Conservation (phyloP, 2,797 vertebrate species). For the Argentina silus region DNA sequence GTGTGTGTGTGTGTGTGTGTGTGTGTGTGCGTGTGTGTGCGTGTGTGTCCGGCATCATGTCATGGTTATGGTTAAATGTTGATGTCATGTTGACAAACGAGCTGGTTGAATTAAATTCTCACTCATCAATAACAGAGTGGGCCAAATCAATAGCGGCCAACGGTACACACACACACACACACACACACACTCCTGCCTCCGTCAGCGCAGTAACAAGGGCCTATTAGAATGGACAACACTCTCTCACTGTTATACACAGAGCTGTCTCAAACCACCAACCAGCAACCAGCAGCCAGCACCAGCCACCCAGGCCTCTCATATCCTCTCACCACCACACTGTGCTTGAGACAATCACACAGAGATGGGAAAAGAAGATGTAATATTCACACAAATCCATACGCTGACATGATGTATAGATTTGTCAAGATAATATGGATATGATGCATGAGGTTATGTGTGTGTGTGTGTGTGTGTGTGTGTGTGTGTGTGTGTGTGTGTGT, state of each 20-base stretch:
- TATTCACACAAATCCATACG: slow-evolving; percentile 66
- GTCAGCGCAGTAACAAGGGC: slow-evolving; percentile 72
- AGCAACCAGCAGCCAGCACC: neutral
- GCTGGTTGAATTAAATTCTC: slow-evolving; percentile 80
- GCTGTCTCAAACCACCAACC: slow-evolving; percentile 36
- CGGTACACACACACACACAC: too few relatives aligned
- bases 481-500: slow-evolving; percentile 7
- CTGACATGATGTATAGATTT: slow-evolving; percentile 77
- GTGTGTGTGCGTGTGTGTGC: slow-evolving; percentile 42
- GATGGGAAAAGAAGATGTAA: slow-evolving; percentile 49
- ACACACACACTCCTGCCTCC: slow-evolving; percentile 65
- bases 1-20: slow-evolving; percentile 9
- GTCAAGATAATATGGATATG: slow-evolving; percentile 76
- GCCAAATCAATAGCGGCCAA: slow-evolving; percentile 77
- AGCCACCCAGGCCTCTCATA: slow-evolving; percentile 51
- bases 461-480: slow-evolving; percentile 29
- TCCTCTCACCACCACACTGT: slow-evolving; percentile 48
- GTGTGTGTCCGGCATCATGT: slow-evolving; percentile 38
- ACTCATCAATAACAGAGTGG: slow-evolving; percentile 79
- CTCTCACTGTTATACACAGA: slow-evolving; percentile 55
- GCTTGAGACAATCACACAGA: slow-evolving; percentile 41
- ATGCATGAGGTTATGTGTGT: slow-evolving; percentile 70
- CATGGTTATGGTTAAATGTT: slow-evolving; percentile 72
- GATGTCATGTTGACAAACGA: slow-evolving; percentile 81
- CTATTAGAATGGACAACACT: slow-evolving; percentile 73